A percentile compares a stretch with the other conserved stretches of the same genome.
phyloP scores from a whole-genome alignment of 2,113 vertebrate species.

The Chiloscyllium plagiosum region DNA sequence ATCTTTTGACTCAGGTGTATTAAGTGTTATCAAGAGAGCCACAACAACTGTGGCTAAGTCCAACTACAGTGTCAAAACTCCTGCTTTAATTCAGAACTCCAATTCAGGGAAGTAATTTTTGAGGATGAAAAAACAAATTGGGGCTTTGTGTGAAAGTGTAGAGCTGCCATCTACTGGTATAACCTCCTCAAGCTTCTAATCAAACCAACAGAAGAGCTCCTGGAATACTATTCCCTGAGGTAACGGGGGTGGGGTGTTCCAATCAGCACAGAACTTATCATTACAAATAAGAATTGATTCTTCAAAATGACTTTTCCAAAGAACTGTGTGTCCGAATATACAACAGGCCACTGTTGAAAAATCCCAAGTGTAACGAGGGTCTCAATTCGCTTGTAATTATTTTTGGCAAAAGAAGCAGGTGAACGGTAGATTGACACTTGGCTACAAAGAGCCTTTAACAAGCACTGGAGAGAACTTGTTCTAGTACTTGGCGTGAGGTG shows the following conservation, averaged over 20 bases:
- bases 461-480: conserved; percentile 30
- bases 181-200: neutral
- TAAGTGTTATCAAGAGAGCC: too few relatives aligned
- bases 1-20: too few relatives aligned
- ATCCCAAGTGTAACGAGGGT: neutral
- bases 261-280: neutral
- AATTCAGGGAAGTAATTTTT: neutral
- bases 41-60: neutral
- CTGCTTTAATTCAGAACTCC: neutral
- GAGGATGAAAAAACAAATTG: neutral
- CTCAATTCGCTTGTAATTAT: conserved; percentile 31
- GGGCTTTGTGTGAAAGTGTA: neutral
- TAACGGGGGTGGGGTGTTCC: neutral
- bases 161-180: neutral
- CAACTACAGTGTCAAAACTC: neutral
- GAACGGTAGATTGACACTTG: neutral
- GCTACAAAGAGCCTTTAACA: conserved; percentile 26
- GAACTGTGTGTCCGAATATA: neutral
- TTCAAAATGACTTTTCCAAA: neutral
- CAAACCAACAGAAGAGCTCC: neutral
- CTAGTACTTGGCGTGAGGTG: neutral
- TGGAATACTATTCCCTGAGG: conserved; percentile 8
- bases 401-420: conserved; percentile 27
- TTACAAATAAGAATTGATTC: conserved; percentile 14
- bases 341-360: conserved; percentile 15